Conservation (phyloP, 2,797 vertebrate genomes). For the Sciurus carolinensis region DNA sequence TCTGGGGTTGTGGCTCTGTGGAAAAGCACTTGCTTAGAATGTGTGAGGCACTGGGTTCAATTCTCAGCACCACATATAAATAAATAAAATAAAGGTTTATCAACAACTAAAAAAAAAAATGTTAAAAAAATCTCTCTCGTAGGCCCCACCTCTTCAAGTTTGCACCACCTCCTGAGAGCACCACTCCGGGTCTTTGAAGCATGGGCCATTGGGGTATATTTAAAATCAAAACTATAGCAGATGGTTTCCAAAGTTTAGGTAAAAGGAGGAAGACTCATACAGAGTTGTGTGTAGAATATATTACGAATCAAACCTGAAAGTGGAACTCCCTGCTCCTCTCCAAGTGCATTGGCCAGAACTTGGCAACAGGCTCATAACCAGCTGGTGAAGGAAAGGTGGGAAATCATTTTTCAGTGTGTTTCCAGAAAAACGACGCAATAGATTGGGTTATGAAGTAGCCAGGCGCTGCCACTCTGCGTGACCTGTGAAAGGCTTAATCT, state of each 20-base stretch:
- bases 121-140: neutral
- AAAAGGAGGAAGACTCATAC: neutral
- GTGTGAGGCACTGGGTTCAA: too few species aligned
- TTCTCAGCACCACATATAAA: too few species aligned
- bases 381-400: neutral
- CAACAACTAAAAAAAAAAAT: too few species aligned
- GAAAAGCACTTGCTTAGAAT: too few species aligned
- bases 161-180: neutral
- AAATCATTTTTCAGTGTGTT: neutral
- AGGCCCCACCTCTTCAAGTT: neutral
- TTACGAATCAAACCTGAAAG: neutral
- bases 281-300: neutral
- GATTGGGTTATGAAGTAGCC: neutral
- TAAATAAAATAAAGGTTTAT: too few species aligned
- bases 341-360: neutral
- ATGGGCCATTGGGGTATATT: too few species aligned
- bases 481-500: neutral
- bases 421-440: neutral
- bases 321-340: neutral
- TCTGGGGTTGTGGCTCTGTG: too few species aligned
- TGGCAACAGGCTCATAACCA: neutral
- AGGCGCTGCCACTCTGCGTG: neutral
- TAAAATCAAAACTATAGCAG: neutral
- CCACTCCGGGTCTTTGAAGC: neutral
- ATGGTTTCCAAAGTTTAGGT: neutral